phyloP scores from a whole-genome alignment of 2,113 vertebrate species.

The Sitta europaea region DNA sequence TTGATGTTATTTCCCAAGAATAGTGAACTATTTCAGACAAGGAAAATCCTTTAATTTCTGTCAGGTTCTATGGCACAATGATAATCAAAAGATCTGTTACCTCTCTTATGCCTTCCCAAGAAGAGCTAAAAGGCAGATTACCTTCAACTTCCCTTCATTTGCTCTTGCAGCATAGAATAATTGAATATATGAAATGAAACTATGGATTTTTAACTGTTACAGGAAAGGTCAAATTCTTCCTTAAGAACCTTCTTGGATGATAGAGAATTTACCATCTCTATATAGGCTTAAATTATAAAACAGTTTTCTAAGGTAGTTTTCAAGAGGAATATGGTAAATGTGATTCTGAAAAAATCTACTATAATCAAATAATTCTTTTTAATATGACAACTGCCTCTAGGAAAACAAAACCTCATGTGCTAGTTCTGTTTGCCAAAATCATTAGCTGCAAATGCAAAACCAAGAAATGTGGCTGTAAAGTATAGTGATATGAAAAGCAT shows the following conservation, averaged over 20 bases:
- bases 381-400: not conserved
- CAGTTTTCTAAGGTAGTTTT: not conserved
- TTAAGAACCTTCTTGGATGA: not conserved
- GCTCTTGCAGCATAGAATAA: not conserved
- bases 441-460: not conserved
- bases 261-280: not conserved
- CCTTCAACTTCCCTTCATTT: not conserved
- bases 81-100: not conserved
- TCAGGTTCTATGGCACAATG: not conserved
- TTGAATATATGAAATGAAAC: not conserved
- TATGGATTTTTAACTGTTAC: slow-evolving; percentile 68
- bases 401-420: not conserved
- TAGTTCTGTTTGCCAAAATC: not conserved
- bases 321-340: not conserved
- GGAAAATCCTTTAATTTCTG: not conserved
- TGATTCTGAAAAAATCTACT: not conserved
- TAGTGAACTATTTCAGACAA: not conserved
- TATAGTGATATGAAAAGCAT: not conserved
- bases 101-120: not conserved
- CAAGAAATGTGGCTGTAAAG: not conserved
- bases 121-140: not conserved
- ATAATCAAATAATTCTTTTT: not conserved
- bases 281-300: not conserved
- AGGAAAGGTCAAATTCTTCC: not conserved
- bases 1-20: not conserved